Percentiles rank a stretch among this genome's conserved stretches.
These are phyloP conservation scores for Leptoteleia sp. DNA, from an alignment of 1,140 invertebrate genomes.

Conservation along the genomic window DNA sequence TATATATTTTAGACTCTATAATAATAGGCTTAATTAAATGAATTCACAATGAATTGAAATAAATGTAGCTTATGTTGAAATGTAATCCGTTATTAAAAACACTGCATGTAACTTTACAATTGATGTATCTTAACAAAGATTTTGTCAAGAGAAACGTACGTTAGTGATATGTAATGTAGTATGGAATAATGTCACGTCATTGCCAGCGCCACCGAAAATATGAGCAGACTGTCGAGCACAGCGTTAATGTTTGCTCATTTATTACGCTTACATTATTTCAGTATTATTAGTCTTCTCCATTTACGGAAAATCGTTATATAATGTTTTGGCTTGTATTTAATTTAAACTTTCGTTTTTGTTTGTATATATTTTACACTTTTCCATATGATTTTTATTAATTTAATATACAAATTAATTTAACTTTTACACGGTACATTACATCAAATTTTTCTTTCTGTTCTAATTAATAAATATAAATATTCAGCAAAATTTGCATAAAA, in stretches of 20 bases:
- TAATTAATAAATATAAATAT: too few relatives aligned
- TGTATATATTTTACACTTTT: background rate
- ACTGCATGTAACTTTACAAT: slow-evolving; percentile 17
- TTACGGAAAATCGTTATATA: slow-evolving; percentile 72
- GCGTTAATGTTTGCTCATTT: slow-evolving; percentile 79
- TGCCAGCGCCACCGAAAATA: slow-evolving; percentile 81
- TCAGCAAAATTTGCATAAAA: too few relatives aligned
- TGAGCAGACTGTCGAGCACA: slow-evolving; percentile 78
- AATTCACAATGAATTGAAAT: too few relatives aligned
- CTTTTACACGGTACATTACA: too few relatives aligned
- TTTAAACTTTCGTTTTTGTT: slow-evolving; percentile 57
- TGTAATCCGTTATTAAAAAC: too few relatives aligned
- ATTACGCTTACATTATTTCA: slow-evolving; percentile 81
- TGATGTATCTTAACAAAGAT: slow-evolving; percentile 43
- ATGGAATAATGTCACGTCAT: slow-evolving; percentile 81
- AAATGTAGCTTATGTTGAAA: too few relatives aligned
- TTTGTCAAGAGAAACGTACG: slow-evolving; percentile 43
- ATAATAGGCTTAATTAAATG: too few relatives aligned
- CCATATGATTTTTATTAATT: too few relatives aligned
- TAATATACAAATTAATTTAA: too few relatives aligned
- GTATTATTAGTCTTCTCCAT: slow-evolving; percentile 79
- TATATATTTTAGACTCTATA: too few relatives aligned
- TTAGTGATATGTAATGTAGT: slow-evolving; percentile 78
- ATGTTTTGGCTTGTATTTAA: slow-evolving; percentile 71
- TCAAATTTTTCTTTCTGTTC: too few relatives aligned